These are phyloP conservation scores for Ahaetulla prasina DNA, from an alignment of 2,113 vertebrate genomes.

Conservation along the genomic window DNA sequence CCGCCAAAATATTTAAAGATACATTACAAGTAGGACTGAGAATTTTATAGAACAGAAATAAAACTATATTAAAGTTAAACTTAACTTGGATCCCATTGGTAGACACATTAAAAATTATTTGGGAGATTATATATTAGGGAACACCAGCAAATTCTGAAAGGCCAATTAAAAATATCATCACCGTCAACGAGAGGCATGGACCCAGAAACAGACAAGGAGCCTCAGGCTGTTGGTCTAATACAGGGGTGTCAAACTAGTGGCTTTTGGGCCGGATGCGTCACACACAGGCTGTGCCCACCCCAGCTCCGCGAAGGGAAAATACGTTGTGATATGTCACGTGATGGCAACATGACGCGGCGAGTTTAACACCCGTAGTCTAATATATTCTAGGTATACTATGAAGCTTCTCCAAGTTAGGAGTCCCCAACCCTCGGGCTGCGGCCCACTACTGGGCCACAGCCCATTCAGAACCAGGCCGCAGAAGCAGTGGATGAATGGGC, in stretches of 20 bases:
- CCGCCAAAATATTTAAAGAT: too few relatives aligned
- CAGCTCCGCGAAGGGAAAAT: too few relatives aligned
- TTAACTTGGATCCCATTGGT: background rate
- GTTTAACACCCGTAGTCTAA: background rate
- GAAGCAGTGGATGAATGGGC: too few relatives aligned
- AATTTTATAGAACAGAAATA: background rate
- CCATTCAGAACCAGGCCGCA: too few relatives aligned
- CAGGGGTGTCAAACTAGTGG: too few relatives aligned
- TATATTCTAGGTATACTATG: background rate
- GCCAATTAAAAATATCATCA: background rate
- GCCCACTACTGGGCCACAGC: too few relatives aligned
- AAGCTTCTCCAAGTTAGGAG: background rate
- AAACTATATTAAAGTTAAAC: background rate
- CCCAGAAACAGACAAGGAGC: background rate
- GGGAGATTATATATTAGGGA: background rate
- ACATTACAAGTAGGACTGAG: background rate
- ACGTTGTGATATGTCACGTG: too few relatives aligned
- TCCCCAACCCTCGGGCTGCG: too few relatives aligned
- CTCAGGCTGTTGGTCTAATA: background rate
- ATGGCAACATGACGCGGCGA: too few relatives aligned
- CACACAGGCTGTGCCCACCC: too few relatives aligned
- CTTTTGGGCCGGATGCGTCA: too few relatives aligned
- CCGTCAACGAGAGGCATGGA: background rate
- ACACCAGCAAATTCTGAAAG: background rate
- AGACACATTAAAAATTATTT: background rate